Conservation (phyloP, 2,797 vertebrate species). For the Eulemur mongoz region DNA sequence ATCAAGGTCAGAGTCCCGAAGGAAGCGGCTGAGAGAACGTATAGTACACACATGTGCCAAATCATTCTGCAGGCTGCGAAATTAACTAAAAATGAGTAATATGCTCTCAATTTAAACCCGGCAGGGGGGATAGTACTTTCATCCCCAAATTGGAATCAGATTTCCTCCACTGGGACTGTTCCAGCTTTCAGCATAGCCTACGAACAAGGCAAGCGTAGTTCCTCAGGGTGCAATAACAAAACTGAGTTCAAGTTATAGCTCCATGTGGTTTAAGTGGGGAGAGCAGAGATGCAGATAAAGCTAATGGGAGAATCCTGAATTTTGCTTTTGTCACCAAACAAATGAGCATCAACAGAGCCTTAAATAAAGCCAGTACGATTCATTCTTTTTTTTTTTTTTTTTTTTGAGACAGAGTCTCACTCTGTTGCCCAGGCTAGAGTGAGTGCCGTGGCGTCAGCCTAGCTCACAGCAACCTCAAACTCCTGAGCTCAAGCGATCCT, state of each 20-base stretch:
- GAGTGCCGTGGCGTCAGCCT: too few relatives aligned
- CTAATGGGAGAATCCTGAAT: not conserved
- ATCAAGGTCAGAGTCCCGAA: conserved; percentile 44
- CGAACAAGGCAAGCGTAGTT: conserved; percentile 5
- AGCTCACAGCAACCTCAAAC: too few relatives aligned
- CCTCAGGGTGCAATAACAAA: not conserved
- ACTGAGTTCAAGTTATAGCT: not conserved
- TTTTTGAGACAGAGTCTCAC: too few relatives aligned
- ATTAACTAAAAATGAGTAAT: conserved; percentile 74
- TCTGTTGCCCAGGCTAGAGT: too few relatives aligned
- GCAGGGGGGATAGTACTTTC: conserved; percentile 67
- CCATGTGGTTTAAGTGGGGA: not conserved
- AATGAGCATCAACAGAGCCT: conserved; percentile 22
- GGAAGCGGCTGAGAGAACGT: conserved; percentile 14
- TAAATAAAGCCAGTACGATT: not conserved
- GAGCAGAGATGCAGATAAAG: not conserved
- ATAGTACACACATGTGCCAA: conserved; percentile 47
- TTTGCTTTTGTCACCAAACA: conserved; percentile 56
- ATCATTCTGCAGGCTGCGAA: conserved; percentile 62
- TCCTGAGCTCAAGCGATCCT: too few relatives aligned
- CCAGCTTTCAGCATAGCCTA: conserved; percentile 42
- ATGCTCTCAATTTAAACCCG: conserved; percentile 74
- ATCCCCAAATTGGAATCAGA: conserved; percentile 73
- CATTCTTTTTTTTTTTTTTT: too few relatives aligned
- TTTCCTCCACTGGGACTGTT: conserved; percentile 58